A percentile compares a stretch with the other conserved stretches of the same genome.
These are phyloP conservation scores for Phoeniculus purpureus DNA, from an alignment of 2,797 vertebrate genomes.

Conservation along the genomic window DNA sequence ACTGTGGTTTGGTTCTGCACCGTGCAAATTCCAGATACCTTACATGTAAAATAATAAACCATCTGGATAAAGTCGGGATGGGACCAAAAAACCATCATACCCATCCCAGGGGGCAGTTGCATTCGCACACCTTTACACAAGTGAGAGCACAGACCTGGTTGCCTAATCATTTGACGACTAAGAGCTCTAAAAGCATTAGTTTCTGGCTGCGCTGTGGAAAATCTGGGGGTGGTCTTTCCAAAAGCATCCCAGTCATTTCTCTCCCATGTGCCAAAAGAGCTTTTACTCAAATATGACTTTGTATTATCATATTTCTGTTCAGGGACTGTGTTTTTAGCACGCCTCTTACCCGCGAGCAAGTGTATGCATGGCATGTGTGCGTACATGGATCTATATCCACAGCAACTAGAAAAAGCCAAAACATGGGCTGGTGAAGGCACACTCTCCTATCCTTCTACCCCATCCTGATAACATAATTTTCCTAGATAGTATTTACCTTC, in stretches of 20 bases:
- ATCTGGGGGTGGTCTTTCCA: background rate
- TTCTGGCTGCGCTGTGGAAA: background rate
- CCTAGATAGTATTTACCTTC: background rate
- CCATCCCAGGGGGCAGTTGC: background rate
- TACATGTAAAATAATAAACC: background rate
- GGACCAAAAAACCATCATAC: background rate
- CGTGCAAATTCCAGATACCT: background rate
- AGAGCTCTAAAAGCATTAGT: background rate
- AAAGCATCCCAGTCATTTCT: background rate
- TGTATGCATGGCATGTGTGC: fast-evolving
- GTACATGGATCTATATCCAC: background rate
- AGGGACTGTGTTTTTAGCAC: fast-evolving
- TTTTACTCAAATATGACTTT: background rate
- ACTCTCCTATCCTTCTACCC: background rate
- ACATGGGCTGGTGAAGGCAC: background rate
- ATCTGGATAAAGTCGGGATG: background rate
- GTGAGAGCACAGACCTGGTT: background rate
- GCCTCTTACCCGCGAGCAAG: fast-evolving
- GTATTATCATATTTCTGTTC: background rate
- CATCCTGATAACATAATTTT: background rate
- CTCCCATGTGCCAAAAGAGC: background rate
- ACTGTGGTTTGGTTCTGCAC: background rate
- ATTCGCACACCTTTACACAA: background rate
- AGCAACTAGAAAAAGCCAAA: slow-evolving; percentile 38
- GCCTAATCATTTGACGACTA: slow-evolving; percentile 16